Percentiles rank a stretch among this genome's conserved stretches.
Evolutionary conservation across 2,888 invertebrate genomes (phyloP).

Genomic region (Spisula solida): DNA sequence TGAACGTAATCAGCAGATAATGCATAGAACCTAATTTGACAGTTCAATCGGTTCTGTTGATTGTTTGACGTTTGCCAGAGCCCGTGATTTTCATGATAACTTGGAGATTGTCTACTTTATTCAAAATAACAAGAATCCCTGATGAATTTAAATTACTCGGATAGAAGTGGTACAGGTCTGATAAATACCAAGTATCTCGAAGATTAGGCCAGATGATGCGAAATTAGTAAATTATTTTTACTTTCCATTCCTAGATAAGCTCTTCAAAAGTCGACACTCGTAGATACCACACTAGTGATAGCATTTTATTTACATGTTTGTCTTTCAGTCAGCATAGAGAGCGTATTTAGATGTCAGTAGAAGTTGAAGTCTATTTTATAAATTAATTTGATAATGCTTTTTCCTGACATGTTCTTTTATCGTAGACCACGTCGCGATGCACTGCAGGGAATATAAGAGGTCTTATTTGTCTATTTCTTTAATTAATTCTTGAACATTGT

Average conservation of each 20-base stretch:
- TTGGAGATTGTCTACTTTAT: not conserved
- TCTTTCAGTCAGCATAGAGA: not conserved
- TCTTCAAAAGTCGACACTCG: conserved; percentile 11
- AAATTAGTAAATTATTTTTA: conserved; percentile 25
- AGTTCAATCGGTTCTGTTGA: conserved; percentile 12
- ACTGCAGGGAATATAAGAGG: not conserved
- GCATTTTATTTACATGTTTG: conserved; percentile 5
- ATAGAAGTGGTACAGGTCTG: conserved; percentile 3
- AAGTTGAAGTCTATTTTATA: not conserved
- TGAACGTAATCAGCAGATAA: not conserved
- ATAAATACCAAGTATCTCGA: conserved; percentile 6
- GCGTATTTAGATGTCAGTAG: not conserved
- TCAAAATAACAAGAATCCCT: conserved; percentile 20
- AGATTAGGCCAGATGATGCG: conserved; percentile 17
- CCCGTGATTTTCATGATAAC: not conserved
- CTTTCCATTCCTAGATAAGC: not conserved
- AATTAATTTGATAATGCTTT: not conserved
- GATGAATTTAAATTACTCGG: conserved; percentile 3
- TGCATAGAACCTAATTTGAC: conserved; percentile 7
- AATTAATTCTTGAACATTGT: too few relatives aligned
- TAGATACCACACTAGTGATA: not conserved
- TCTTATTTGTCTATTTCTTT: not conserved
- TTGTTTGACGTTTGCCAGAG: conserved; percentile 16
- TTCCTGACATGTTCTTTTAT: not conserved
- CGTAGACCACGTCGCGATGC: not conserved